A percentile compares a stretch with the other conserved stretches of the same genome.
Conservation (phyloP, 2,113 vertebrate species). For the Porphyrio hochstetteri region DNA sequence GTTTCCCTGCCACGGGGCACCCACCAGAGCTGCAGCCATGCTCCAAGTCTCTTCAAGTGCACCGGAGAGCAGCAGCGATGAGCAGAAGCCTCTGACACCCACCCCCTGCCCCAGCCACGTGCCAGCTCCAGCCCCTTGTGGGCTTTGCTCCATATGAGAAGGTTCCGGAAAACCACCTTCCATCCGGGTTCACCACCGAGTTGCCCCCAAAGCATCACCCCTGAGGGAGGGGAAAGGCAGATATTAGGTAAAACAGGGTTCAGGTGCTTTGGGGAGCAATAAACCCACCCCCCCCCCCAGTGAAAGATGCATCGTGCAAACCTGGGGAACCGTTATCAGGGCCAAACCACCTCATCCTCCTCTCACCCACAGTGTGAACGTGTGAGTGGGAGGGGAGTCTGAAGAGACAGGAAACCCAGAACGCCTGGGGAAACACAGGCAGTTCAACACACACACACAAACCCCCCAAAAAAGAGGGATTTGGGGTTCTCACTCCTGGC, state of each 20-base stretch:
- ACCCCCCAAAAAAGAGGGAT: not conserved
- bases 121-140: accelerated
- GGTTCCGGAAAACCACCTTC: not conserved
- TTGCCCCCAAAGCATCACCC: not conserved
- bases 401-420: not conserved
- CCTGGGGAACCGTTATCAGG: accelerated
- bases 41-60: no score
- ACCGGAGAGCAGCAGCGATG: not conserved
- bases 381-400: not conserved
- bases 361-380: not conserved
- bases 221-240: not conserved
- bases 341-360: not conserved
- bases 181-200: accelerated
- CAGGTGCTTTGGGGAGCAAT: not conserved
- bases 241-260: not conserved
- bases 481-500: not conserved
- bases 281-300: not conserved
- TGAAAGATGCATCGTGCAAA: not conserved
- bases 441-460: no score
- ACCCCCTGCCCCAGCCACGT: not conserved
- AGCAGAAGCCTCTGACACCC: accelerated
- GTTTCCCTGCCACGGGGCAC: not conserved
- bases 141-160: not conserved
- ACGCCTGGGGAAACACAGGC: not conserved
- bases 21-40: accelerated